Evolutionary conservation across 2,797 vertebrate species (phyloP).

Genomic region (Tragopan temminckii): DNA sequence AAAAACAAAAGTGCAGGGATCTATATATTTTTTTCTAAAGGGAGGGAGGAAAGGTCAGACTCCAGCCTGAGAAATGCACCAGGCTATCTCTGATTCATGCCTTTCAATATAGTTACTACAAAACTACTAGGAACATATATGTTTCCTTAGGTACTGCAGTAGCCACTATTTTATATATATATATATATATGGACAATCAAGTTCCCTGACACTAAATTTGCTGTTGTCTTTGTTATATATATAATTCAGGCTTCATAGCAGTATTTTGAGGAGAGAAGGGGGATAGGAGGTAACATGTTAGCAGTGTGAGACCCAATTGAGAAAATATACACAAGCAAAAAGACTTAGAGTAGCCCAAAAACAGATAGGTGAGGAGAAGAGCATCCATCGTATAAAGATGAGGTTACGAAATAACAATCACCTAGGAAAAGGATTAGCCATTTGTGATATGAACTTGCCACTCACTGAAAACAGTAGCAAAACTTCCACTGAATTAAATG

Average conservation of each 20-base stretch:
- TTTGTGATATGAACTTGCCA: constrained; percentile 20
- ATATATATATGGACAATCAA: not conserved
- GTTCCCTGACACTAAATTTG: not conserved
- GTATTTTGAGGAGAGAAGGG: not conserved
- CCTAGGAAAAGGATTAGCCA: not conserved
- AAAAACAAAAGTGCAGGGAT: too few species aligned
- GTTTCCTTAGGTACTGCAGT: not conserved
- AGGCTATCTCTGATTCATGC: not conserved
- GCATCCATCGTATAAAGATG: not conserved
- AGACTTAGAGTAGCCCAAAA: not conserved
- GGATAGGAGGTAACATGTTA: not conserved
- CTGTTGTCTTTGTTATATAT: not conserved
- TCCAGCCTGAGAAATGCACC: not conserved
- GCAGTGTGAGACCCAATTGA: not conserved
- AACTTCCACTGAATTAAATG: not conserved
- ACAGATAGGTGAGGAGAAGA: not conserved
- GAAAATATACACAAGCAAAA: not conserved
- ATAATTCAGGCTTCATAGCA: not conserved
- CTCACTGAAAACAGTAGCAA: constrained; percentile 10
- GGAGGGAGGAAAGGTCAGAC: not conserved
- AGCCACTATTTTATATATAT: not conserved
- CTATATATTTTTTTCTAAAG: too few species aligned
- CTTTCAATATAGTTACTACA: not conserved
- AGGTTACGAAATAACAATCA: not conserved
- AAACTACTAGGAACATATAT: not conserved